These are phyloP conservation scores for Nemotelus pantherinus DNA, from an alignment of 2,888 invertebrate species.

Conservation along the genomic window DNA sequence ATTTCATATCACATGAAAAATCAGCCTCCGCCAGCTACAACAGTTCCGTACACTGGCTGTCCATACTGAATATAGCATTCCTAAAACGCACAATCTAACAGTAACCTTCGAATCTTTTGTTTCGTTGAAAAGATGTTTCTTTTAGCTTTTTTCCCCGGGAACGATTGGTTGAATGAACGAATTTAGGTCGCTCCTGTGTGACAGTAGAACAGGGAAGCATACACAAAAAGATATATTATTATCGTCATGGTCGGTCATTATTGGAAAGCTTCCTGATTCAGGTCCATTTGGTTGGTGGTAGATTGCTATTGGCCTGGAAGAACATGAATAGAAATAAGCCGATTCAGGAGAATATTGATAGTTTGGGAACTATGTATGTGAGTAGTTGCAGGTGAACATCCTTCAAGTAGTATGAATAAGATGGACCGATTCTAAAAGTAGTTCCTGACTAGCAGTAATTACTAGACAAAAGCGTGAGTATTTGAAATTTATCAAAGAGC, in stretches of 20 bases:
- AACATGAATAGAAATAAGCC: background rate
- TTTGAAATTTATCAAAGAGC: no score
- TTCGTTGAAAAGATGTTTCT: no score
- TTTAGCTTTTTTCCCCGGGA: background rate
- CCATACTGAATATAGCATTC: no score
- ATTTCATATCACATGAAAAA: constrained; percentile 47
- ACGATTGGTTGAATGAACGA: constrained; percentile 9
- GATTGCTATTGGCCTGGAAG: background rate
- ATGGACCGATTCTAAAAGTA: no score
- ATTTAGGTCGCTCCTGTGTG: constrained; percentile 1
- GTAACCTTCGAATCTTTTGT: no score
- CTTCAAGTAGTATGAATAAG: no score
- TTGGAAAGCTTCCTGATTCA: constrained; percentile 28
- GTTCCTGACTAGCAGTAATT: no score
- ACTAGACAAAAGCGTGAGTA: no score
- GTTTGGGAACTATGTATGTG: background rate
- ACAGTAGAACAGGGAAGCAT: constrained; percentile 5
- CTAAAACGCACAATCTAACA: no score
- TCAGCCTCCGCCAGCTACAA: constrained; percentile 19
- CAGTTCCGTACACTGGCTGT: background rate
- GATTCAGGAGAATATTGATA: background rate
- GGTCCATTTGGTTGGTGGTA: background rate
- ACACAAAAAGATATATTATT: constrained; percentile 42
- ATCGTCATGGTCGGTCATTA: constrained; percentile 46
- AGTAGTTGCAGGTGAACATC: no score